Percentiles rank a stretch among this genome's conserved stretches.
Evolutionary conservation across 2,888 invertebrate genomes (phyloP).

Genomic region (Tenthredo notha): DNA sequence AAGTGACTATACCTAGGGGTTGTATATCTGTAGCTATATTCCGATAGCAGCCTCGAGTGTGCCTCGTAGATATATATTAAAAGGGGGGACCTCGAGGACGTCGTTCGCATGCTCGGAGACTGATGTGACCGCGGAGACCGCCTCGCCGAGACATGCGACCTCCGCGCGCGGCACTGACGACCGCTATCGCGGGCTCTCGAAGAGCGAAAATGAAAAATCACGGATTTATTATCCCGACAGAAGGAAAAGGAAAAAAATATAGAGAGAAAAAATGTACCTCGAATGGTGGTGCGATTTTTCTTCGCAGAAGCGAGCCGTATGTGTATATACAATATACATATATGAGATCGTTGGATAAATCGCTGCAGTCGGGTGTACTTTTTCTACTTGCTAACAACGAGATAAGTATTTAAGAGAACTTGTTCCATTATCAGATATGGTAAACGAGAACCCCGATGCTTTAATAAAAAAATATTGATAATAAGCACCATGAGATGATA

Average conservation of each 20-base stretch:
- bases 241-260: neutral
- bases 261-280: neutral
- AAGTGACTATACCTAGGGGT: neutral
- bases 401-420: neutral
- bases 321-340: neutral
- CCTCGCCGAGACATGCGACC: slow-evolving; percentile 77
- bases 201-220: slow-evolving; percentile 52
- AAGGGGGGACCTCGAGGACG: slow-evolving; percentile 61
- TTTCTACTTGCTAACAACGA: slow-evolving; percentile 2
- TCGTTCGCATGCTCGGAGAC: slow-evolving; percentile 77
- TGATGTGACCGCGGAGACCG: slow-evolving; percentile 78
- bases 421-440: neutral
- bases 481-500: neutral
- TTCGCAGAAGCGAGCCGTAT: neutral
- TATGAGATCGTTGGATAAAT: slow-evolving; percentile 23
- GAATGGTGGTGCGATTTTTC: slow-evolving; percentile 24
- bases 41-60: slow-evolving; percentile 29
- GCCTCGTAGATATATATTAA: slow-evolving; percentile 65
- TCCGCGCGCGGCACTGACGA: slow-evolving; percentile 55
- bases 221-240: slow-evolving; percentile 50
- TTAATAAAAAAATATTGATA: neutral
- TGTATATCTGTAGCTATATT: slow-evolving; percentile 45
- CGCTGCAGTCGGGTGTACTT: neutral
- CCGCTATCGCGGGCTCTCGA: slow-evolving; percentile 46
- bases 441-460: neutral